Percentiles rank a stretch among this genome's conserved stretches.
These are phyloP conservation scores for Sinhomidia bicolor DNA, from an alignment of 2,888 invertebrate genomes.

Conservation along the genomic window DNA sequence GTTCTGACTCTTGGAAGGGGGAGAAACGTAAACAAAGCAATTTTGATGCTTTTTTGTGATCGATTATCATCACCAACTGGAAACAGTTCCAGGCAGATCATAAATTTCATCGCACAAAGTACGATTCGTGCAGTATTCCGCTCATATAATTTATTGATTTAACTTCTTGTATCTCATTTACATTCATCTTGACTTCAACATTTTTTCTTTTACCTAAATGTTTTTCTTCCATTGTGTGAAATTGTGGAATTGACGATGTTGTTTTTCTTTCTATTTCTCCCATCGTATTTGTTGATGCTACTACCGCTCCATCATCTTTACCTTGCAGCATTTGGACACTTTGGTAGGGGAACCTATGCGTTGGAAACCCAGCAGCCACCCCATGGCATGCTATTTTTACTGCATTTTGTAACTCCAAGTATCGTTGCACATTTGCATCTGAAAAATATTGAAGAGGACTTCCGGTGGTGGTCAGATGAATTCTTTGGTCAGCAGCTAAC, in stretches of 20 bases:
- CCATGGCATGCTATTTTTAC: not conserved
- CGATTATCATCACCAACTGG: not conserved
- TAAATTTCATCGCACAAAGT: not conserved
- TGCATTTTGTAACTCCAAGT: slow-evolving; percentile 1
- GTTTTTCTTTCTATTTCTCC: not conserved
- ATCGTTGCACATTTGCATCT: not conserved
- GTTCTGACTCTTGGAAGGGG: not conserved
- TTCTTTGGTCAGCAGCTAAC: too few relatives aligned
- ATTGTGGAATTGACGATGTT: too few relatives aligned
- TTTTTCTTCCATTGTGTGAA: too few relatives aligned
- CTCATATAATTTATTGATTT: slow-evolving; percentile 23
- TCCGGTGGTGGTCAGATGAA: too few relatives aligned
- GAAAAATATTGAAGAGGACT: slow-evolving; percentile 29
- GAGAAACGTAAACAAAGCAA: slow-evolving; percentile 19
- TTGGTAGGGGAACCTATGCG: not conserved
- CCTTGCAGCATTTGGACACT: not conserved
- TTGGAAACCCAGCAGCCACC: not conserved
- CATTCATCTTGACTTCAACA: not conserved
- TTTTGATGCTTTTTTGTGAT: not conserved
- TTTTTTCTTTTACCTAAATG: not conserved
- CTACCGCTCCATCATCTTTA: not conserved
- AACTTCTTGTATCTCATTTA: slow-evolving; percentile 5
- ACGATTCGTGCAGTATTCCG: too few relatives aligned
- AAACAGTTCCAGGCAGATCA: too few relatives aligned
- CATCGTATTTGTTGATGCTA: not conserved